Conservation (phyloP, 2,113 vertebrate species). For the Corythoichthys intestinalis region DNA sequence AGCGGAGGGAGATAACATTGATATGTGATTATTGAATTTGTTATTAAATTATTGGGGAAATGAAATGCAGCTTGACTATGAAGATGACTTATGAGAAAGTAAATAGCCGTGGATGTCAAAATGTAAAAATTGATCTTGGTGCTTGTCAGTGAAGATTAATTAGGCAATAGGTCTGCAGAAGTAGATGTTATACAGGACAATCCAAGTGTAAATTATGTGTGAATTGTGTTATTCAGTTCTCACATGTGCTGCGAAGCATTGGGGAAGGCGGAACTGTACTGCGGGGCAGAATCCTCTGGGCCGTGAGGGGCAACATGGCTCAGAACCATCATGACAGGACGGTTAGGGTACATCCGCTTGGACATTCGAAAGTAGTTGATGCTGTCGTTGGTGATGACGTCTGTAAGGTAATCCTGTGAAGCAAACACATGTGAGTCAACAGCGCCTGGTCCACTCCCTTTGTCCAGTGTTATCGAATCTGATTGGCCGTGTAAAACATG, state of each 20-base stretch:
- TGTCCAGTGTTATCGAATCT: too few relatives aligned
- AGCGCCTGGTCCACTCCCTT: background rate
- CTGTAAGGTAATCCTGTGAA: conserved; percentile 91
- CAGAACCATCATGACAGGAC: conserved; percentile 92
- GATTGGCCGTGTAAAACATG: too few relatives aligned
- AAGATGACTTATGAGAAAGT: conserved; percentile 30
- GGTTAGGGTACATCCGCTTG: conserved; percentile 92
- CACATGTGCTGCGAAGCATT: conserved; percentile 98
- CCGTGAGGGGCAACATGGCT: conserved; percentile 95
- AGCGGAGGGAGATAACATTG: conserved; percentile 43
- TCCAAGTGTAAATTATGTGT: background rate
- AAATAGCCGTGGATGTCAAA: conserved; percentile 23
- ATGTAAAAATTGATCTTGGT: conserved; percentile 4
- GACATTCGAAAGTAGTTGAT: conserved; percentile 91
- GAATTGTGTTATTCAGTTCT: conserved; percentile 48
- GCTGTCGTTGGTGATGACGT: conserved; percentile 95
- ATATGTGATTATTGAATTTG: conserved; percentile 45
- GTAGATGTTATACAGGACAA: background rate
- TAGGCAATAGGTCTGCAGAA: background rate
- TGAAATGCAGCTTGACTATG: conserved; percentile 28
- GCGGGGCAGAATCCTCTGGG: conserved; percentile 92
- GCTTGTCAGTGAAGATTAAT: background rate
- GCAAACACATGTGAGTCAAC: conserved; percentile 4
- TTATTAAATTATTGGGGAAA: conserved; percentile 48
- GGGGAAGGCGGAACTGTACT: conserved; percentile 88